phyloP scores from a whole-genome alignment of 2,888 invertebrate species.

The Cosmia trapezina region DNA sequence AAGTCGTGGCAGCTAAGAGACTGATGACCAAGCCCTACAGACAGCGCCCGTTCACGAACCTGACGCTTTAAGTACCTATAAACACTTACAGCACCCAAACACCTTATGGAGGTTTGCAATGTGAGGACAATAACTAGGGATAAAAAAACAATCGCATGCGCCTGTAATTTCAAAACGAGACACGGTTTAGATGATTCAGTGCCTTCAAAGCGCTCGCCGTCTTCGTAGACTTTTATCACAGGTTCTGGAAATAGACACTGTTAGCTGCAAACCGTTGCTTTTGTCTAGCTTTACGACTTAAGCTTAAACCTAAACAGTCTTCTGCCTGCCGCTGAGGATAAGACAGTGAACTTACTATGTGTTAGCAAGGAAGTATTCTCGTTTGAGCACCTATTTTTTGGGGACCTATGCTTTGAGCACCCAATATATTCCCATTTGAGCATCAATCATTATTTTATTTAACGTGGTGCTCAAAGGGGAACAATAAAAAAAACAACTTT shows the following conservation, averaged over 20 bases:
- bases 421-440: too few species aligned
- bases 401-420: too few species aligned
- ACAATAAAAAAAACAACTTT: too few species aligned
- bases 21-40: too few species aligned
- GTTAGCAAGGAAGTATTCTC: too few species aligned
- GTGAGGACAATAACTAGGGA: neutral
- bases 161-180: slow-evolving; percentile 9
- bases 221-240: slow-evolving; percentile 9
- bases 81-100: neutral
- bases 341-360: neutral
- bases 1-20: too few species aligned
- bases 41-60: too few species aligned
- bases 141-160: neutral
- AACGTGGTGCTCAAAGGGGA: too few species aligned
- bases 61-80: neutral
- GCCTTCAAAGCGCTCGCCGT: slow-evolving; percentile 13
- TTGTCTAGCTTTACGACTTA: slow-evolving; percentile 15
- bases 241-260: slow-evolving; percentile 21
- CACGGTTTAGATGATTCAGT: neutral
- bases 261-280: slow-evolving; percentile 10
- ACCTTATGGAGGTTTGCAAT: neutral
- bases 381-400: too few species aligned
- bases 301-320: slow-evolving; percentile 14
- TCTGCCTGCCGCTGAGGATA: neutral
- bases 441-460: too few species aligned